A percentile compares a stretch with the other conserved stretches of the same genome.
Conservation (phyloP, 2,113 vertebrate genomes). For the Scortum barcoo region DNA sequence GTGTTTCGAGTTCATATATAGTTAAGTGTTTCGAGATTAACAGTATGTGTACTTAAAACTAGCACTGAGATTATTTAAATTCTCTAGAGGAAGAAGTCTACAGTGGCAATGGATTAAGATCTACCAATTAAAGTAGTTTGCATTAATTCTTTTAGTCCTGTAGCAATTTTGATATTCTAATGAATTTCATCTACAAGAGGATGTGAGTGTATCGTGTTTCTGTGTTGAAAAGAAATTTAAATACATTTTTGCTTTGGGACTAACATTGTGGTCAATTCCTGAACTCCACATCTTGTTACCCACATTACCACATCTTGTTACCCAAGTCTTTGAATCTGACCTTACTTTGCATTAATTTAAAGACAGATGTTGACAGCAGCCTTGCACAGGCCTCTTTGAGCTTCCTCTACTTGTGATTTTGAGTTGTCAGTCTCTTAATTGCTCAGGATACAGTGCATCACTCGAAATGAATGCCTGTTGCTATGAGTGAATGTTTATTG, state of each 20-base stretch:
- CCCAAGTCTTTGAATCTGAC: not conserved
- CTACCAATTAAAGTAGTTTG: constrained; percentile 7
- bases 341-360: constrained; percentile 8
- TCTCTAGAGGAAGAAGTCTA: not conserved
- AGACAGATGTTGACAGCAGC: not conserved
- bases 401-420: not conserved
- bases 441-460: not conserved
- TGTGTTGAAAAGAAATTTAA: constrained; percentile 6
- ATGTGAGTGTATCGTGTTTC: constrained; percentile 13
- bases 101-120: constrained; percentile 9
- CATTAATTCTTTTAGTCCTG: not conserved
- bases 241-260: not conserved
- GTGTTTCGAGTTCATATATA: not conserved
- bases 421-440: not conserved
- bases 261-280: constrained; percentile 1
- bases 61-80: not conserved
- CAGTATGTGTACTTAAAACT: not conserved
- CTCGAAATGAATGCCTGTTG: not conserved
- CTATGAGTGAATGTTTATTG: not conserved
- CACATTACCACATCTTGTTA: constrained; percentile 1
- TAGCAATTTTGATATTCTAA: not conserved
- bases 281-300: constrained; percentile 5
- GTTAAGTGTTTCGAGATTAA: not conserved
- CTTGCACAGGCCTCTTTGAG: not conserved
- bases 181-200: constrained; percentile 23